Evolutionary conservation across 2,888 invertebrate species (phyloP).

Genomic region (Smittia aterrima): DNA sequence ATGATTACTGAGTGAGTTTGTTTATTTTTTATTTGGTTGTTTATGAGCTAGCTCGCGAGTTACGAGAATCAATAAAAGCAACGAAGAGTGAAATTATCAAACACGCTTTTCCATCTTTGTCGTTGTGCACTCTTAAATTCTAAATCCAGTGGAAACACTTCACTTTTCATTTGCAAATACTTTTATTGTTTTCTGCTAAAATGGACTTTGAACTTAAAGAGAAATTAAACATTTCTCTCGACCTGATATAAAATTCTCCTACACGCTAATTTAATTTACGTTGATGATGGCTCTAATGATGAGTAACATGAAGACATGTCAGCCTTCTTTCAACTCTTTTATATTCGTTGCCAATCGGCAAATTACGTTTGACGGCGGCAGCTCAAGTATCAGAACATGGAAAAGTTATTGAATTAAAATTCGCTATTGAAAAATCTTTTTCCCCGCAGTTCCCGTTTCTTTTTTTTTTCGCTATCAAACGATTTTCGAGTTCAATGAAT

Average conservation of each 20-base stretch:
- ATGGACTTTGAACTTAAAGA: too few relatives aligned
- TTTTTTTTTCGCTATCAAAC: constrained; percentile 37
- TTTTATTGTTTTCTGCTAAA: too few relatives aligned
- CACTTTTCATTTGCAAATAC: constrained; percentile 6
- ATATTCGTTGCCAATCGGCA: background rate
- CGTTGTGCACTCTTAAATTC: background rate
- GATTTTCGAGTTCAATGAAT: constrained; percentile 42
- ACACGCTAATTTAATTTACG: constrained; percentile 13
- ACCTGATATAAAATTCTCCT: constrained; percentile 16
- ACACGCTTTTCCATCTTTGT: background rate
- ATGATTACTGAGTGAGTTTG: background rate
- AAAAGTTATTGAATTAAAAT: constrained; percentile 25
- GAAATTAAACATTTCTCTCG: too few relatives aligned
- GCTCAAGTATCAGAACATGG: constrained; percentile 13
- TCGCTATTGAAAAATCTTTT: background rate
- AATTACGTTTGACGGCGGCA: background rate
- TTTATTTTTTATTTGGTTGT: constrained; percentile 20
- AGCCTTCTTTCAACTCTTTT: constrained; percentile 15
- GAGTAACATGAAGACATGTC: constrained; percentile 20
- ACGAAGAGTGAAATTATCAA: background rate
- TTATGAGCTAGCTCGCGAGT: background rate
- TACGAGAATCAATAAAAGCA: constrained; percentile 14
- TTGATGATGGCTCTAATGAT: constrained; percentile 24
- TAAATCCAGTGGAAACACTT: background rate
- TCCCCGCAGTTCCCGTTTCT: background rate